Conservation (phyloP, 2,888 invertebrate genomes). For the Pachycephus smyrnensis region DNA sequence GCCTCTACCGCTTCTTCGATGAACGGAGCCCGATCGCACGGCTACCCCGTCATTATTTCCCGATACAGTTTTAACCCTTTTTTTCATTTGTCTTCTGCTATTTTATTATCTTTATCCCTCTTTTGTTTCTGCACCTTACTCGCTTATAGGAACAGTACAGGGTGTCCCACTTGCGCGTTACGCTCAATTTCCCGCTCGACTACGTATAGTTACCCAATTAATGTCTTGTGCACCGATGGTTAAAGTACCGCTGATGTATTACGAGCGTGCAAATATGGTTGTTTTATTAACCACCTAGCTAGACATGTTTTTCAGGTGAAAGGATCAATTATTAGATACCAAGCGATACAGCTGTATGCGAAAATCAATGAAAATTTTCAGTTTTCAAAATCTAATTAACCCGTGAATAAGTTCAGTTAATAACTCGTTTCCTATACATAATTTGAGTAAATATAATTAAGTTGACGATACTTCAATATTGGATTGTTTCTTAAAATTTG, state of each 20-base stretch:
- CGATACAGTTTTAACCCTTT: conserved; percentile 56
- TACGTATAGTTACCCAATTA: conserved; percentile 40
- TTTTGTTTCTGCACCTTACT: conserved; percentile 27
- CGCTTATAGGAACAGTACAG: conserved; percentile 9
- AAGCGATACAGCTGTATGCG: not conserved
- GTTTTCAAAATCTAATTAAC: not conserved
- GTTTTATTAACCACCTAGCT: not conserved
- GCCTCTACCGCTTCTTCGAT: conserved; percentile 17
- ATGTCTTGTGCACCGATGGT: not conserved
- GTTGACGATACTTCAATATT: not conserved
- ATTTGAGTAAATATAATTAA: too few relatives aligned
- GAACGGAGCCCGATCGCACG: conserved; percentile 43
- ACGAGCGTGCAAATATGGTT: not conserved
- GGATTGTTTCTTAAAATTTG: not conserved
- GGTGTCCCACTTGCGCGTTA: conserved; percentile 32
- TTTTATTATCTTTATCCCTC: conserved; percentile 36
- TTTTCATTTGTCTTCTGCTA: conserved; percentile 43
- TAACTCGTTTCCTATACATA: not conserved
- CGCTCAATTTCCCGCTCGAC: conserved; percentile 39
- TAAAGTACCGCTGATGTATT: not conserved
- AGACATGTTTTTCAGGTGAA: not conserved
- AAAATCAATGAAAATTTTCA: not conserved
- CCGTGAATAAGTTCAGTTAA: not conserved
- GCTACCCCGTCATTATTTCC: conserved; percentile 57
- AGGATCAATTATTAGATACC: not conserved